These are phyloP conservation scores for Prenolepis imparis DNA, from an alignment of 2,888 invertebrate genomes.

Conservation along the genomic window DNA sequence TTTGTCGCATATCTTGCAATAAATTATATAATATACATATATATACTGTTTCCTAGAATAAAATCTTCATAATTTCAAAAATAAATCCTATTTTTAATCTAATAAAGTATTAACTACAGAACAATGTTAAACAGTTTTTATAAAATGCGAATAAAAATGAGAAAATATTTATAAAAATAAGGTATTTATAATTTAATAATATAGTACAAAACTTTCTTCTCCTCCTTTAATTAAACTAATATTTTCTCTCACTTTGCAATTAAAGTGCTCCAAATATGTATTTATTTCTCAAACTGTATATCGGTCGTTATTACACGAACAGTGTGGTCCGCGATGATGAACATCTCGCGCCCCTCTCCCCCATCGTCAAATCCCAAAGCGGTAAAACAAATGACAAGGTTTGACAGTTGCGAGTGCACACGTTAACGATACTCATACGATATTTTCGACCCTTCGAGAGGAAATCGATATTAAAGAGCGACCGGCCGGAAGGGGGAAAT, in stretches of 20 bases:
- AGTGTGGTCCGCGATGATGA: not conserved
- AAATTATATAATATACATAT: too few relatives aligned
- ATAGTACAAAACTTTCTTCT: not conserved
- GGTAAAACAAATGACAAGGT: slow-evolving; percentile 40
- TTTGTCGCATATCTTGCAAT: too few relatives aligned
- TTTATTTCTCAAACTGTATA: not conserved
- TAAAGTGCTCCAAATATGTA: not conserved
- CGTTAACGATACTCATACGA: slow-evolving; percentile 48
- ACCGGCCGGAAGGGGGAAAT: not conserved
- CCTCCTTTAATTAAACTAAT: not conserved
- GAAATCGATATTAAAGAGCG: slow-evolving; percentile 52
- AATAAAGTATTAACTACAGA: not conserved
- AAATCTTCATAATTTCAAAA: too few relatives aligned
- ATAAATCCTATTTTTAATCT: too few relatives aligned
- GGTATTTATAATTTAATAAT: not conserved
- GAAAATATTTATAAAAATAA: not conserved
- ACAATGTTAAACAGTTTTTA: not conserved
- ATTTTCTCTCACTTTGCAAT: not conserved
- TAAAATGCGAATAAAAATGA: not conserved
- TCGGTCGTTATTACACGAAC: slow-evolving; percentile 4
- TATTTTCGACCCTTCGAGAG: slow-evolving; percentile 50
- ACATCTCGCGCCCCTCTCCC: not conserved
- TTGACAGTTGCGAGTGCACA: slow-evolving; percentile 46
- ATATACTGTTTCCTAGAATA: too few relatives aligned
- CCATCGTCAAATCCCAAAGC: slow-evolving; percentile 9